These are phyloP conservation scores for Brachionus sp. DNA, from an alignment of 1,140 invertebrate genomes.

Conservation along the genomic window DNA sequence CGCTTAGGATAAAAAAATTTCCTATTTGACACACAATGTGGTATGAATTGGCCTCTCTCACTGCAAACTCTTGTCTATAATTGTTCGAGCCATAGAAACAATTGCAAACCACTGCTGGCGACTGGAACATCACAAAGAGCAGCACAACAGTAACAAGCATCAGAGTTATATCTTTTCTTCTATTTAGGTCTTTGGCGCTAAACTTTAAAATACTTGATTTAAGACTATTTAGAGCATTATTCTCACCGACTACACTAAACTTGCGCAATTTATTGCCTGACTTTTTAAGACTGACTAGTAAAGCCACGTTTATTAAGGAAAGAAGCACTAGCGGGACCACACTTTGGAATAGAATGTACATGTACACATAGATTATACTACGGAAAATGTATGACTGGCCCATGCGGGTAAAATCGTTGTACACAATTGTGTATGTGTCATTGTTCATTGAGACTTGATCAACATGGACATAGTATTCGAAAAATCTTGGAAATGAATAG, in stretches of 20 bases:
- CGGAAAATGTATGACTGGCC: neutral
- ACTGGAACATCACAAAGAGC: constrained; percentile 26
- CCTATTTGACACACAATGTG: constrained; percentile 21
- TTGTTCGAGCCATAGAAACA: constrained; percentile 45
- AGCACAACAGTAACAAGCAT: constrained; percentile 32
- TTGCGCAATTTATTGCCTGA: neutral
- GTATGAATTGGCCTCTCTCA: neutral
- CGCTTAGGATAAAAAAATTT: constrained; percentile 35
- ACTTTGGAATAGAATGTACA: constrained; percentile 45
- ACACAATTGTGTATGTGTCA: neutral
- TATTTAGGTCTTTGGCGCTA: neutral
- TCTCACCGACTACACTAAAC: neutral
- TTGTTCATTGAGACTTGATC: constrained; percentile 5
- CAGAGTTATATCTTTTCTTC: constrained; percentile 20
- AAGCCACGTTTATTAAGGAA: neutral
- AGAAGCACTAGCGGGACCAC: constrained; percentile 17
- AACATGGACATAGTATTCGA: constrained; percentile 52
- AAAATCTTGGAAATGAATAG: constrained; percentile 51
- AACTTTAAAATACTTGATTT: neutral
- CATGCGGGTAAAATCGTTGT: constrained; percentile 26
- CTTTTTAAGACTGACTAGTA: constrained; percentile 20
- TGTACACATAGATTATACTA: constrained; percentile 22
- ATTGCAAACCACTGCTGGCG: constrained; percentile 30
- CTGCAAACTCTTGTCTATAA: neutral
- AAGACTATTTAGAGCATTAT: neutral